A percentile compares a stretch with the other conserved stretches of the same genome.
Conservation (phyloP, 1,140 invertebrate genomes). For the Lordiphosa clarofinis region DNA sequence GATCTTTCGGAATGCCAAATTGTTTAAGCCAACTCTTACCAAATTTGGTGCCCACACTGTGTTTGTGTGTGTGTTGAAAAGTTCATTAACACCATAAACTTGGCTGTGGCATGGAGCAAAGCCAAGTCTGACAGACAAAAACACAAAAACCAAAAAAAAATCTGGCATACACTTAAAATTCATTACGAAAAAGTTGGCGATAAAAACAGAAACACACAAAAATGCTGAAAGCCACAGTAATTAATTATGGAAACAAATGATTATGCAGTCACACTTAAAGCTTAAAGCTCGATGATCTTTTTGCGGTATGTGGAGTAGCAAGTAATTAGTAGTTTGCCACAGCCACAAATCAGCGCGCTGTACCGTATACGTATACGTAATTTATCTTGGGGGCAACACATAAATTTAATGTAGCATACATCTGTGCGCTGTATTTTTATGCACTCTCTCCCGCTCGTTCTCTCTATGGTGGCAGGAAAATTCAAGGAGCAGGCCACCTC, state of each 20-base stretch:
- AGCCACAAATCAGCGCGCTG: slow-evolving; percentile 14
- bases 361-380: slow-evolving; percentile 9
- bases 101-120: slow-evolving; percentile 44
- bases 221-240: slow-evolving; percentile 57
- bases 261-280: slow-evolving; percentile 62
- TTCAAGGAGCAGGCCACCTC: slow-evolving; percentile 88
- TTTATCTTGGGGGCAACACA: slow-evolving; percentile 57
- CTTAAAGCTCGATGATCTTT: slow-evolving; percentile 22
- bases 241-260: slow-evolving; percentile 76
- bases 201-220: slow-evolving; percentile 33
- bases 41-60: too few species aligned
- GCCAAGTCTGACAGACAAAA: slow-evolving; percentile 59
- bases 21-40: too few species aligned
- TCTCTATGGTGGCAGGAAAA: slow-evolving; percentile 69
- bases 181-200: slow-evolving; percentile 69
- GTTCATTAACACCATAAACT: slow-evolving; percentile 73
- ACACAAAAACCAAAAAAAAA: slow-evolving; percentile 61
- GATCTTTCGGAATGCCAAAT: too few species aligned
- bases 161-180: slow-evolving; percentile 77
- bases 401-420: slow-evolving; percentile 68
- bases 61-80: background rate
- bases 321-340: background rate
- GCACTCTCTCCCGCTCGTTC: slow-evolving; percentile 15
- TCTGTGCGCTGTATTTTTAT: slow-evolving; percentile 43
- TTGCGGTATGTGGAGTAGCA: background rate